phyloP scores from a whole-genome alignment of 2,888 invertebrate species.

The Lepeophtheirus nordmannii region DNA sequence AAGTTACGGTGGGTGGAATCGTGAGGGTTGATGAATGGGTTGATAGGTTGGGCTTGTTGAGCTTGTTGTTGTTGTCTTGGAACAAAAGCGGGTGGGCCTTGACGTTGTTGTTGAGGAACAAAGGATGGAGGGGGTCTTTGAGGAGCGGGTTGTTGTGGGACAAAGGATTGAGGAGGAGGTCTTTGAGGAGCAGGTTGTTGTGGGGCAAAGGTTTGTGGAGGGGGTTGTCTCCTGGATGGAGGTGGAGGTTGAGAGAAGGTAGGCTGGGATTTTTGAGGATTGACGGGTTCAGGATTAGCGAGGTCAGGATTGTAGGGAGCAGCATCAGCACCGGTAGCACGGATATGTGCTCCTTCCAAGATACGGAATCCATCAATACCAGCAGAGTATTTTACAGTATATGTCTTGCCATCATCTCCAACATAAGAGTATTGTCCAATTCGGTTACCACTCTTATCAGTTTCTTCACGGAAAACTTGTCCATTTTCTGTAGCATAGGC shows the following conservation, averaged over 20 bases:
- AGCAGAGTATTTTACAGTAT: slow-evolving; percentile 22
- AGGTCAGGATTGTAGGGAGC: slow-evolving; percentile 19
- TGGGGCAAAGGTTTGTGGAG: not conserved
- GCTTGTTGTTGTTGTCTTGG: not conserved
- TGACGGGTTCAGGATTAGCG: not conserved
- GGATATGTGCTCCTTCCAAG: slow-evolving; percentile 21
- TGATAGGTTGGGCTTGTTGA: not conserved
- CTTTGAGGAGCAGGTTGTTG: not conserved
- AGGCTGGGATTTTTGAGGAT: not conserved
- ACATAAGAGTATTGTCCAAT: slow-evolving; percentile 24
- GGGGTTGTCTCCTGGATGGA: not conserved
- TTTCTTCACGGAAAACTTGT: slow-evolving; percentile 23
- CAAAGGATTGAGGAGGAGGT: not conserved
- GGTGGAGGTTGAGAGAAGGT: slow-evolving; percentile 9
- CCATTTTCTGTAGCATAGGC: slow-evolving; percentile 24
- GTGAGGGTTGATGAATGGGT: slow-evolving; percentile 25
- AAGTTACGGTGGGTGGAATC: slow-evolving; percentile 24
- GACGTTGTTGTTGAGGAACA: not conserved
- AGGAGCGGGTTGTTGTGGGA: not conserved
- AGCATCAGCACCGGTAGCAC: slow-evolving; percentile 21
- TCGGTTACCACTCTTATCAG: slow-evolving; percentile 19
- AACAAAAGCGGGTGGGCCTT: not conserved
- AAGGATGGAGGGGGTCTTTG: slow-evolving; percentile 5
- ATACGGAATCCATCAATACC: slow-evolving; percentile 25
- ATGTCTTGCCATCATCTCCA: slow-evolving; percentile 23